phyloP scores from a whole-genome alignment of 2,888 invertebrate species.

The Andrena dorsata region DNA sequence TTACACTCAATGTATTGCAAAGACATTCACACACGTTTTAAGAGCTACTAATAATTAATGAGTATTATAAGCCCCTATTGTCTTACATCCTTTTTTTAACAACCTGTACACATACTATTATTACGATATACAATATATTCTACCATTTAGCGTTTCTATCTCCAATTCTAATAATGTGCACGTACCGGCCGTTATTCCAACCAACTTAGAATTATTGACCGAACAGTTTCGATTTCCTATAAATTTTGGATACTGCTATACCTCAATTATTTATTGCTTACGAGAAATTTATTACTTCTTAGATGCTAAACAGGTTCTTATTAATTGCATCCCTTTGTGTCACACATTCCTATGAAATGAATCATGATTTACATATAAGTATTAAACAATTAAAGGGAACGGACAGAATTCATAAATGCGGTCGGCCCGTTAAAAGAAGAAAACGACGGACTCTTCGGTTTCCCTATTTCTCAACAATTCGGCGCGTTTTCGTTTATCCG shows the following conservation, averaged over 20 bases:
- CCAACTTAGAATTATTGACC: constrained; percentile 3
- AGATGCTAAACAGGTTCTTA: background rate
- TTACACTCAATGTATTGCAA: too few species aligned
- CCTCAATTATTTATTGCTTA: background rate
- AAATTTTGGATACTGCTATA: background rate
- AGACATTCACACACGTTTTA: too few species aligned
- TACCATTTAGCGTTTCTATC: background rate
- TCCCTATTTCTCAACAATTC: background rate
- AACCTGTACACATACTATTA: background rate
- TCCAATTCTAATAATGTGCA: constrained; percentile 1
- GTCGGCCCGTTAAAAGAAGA: too few species aligned
- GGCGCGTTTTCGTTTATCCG: background rate
- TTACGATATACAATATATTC: background rate
- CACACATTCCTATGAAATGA: background rate
- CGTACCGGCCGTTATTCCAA: background rate
- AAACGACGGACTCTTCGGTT: too few species aligned
- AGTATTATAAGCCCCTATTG: too few species aligned
- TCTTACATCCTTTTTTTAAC: background rate
- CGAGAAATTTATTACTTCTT: background rate
- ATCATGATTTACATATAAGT: too few species aligned
- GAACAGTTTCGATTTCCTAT: background rate
- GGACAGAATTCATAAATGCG: too few species aligned
- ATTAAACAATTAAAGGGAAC: too few species aligned
- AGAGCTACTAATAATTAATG: too few species aligned
- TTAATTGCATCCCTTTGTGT: background rate